Percentiles rank a stretch among this genome's conserved stretches.
Conservation (phyloP, 2,113 vertebrate species). For the Cricetomys ansorgei region DNA sequence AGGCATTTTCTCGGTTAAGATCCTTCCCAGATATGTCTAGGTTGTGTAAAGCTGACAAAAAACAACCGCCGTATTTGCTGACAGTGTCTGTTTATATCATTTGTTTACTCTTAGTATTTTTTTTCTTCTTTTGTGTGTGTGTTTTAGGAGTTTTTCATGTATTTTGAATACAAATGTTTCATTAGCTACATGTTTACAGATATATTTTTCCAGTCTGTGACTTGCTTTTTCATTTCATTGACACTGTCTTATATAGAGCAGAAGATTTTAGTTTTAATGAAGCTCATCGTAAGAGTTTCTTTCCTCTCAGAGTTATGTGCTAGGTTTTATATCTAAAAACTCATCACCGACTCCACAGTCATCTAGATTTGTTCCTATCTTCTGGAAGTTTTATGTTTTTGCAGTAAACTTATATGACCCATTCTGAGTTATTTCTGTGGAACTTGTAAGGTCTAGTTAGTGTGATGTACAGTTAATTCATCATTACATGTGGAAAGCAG, state of each 20-base stretch:
- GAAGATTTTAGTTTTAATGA: background rate
- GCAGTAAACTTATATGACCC: background rate
- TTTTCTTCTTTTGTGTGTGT: too few relatives aligned
- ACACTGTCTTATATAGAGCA: background rate
- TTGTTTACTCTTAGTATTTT: background rate
- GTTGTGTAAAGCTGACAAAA: background rate
- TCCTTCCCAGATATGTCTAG: background rate
- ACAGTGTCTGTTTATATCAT: background rate
- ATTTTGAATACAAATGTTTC: background rate
- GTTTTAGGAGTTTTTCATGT: background rate
- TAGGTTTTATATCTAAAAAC: background rate
- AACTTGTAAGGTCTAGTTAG: background rate
- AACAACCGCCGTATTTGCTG: background rate
- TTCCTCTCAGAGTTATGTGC: background rate
- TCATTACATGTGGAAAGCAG: background rate
- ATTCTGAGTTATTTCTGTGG: background rate
- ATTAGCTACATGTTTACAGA: background rate
- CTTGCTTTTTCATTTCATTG: background rate
- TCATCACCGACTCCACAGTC: background rate
- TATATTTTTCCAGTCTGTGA: background rate
- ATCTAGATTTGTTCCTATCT: background rate
- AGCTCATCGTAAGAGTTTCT: background rate
- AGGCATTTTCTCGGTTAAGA: background rate
- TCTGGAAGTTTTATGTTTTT: background rate
- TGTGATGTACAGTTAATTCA: background rate